Base-by-base conservation (phyloP, 1,140 invertebrate species). In the Aphelenchoides avenae region DNA sequence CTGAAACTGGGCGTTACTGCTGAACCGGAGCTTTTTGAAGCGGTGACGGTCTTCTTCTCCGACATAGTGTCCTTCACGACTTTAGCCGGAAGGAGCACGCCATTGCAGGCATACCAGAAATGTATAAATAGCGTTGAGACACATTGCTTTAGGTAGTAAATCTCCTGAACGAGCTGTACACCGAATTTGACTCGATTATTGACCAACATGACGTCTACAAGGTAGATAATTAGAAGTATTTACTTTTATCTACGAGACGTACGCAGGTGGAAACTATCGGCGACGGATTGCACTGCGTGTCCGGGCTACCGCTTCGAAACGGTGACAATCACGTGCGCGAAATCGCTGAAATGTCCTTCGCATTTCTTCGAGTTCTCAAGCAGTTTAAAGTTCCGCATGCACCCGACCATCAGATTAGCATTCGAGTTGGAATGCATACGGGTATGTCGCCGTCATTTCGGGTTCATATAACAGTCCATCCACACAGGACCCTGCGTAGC, bases 401-500 rank as follows among this genome's bases (percentile, higher is more conserved):
- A n/a, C n/a, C n/a, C n/a, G n/a, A n/a, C n/a, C n/a, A n/a, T n/a
- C n/a, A n/a, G n/a, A n/a, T n/a, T n/a, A n/a, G n/a, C n/a, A n/a
- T n/a, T n/a, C n/a, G n/a, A n/a, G n/a, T n/a, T n/a, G n/a, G n/a
- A n/a, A n/a, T n/a, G n/a, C n/a, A n/a, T n/a, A n/a, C n/a, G n/a
- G n/a, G n/a, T n/a, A n/a, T n/a, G n/a, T n/a, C n/a, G n/a, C n/a
- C n/a, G n/a, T n/a, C n/a, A n/a, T n/a, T n/a, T n/a, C n/a, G n/a
- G n/a, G n/a, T n/a, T n/a, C n/a, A n/a, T n/a, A n/a, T n/a, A n/a
- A n/a, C n/a, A n/a, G n/a, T n/a, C n/a, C n/a, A n/a, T n/a, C n/a
- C n/a, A n/a, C n/a, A 1, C 57, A 84, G 85, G 85, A 27, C 84
- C 85, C 0, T 86, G 85, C 61, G 88, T 87, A 78, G 86, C 87